These are phyloP conservation scores for Drosophila paramelanica DNA, from an alignment of 2,888 invertebrate genomes.

Conservation along the genomic window DNA sequence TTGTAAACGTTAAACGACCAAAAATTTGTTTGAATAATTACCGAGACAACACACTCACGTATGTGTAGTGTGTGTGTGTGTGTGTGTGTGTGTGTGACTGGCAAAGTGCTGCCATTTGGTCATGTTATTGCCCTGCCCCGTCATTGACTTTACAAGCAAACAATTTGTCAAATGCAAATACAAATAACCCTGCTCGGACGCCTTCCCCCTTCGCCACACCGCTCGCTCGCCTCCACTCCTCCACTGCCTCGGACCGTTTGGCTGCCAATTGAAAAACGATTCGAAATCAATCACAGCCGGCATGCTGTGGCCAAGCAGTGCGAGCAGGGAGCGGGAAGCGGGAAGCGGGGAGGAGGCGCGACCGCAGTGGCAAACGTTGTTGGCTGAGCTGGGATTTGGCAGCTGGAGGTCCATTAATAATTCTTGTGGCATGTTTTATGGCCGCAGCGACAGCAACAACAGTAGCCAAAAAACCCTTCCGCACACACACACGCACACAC, in stretches of 20 bases:
- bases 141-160: conserved; percentile 77
- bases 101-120: conserved; percentile 18
- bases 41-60: conserved; percentile 62
- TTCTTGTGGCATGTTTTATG: conserved; percentile 79
- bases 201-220: conserved; percentile 2
- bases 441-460: conserved; percentile 38
- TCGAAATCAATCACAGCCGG: conserved; percentile 78
- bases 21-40: conserved; percentile 77
- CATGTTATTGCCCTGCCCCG: conserved; percentile 62
- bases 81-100: conserved; percentile 5
- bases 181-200: conserved; percentile 69
- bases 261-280: conserved; percentile 79
- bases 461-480: conserved; percentile 49
- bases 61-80: conserved; percentile 3
- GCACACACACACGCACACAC: conserved; percentile 15
- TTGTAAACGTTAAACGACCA: conserved; percentile 58
- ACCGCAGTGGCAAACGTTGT: conserved; percentile 36
- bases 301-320: conserved; percentile 6
- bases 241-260: conserved; percentile 19
- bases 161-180: conserved; percentile 81
- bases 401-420: conserved; percentile 75
- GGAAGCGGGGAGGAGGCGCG: conserved; percentile 30
- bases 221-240: background rate
- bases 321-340: background rate
- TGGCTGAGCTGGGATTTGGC: conserved; percentile 24